phyloP scores from a whole-genome alignment of 2,888 invertebrate genomes.

The Autographa pulchrina region DNA sequence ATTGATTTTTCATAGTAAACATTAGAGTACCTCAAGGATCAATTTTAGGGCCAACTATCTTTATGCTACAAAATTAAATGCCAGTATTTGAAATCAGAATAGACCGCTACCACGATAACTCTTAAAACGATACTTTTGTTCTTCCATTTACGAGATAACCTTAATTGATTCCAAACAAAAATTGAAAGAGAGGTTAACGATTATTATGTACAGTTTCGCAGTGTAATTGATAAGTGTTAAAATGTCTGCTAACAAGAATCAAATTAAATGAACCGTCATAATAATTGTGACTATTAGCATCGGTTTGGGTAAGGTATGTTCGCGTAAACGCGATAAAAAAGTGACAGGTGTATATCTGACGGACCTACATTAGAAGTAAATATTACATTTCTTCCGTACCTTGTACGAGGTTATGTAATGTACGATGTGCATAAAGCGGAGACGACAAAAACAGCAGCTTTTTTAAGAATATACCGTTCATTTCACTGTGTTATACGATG shows the following conservation, averaged over 20 bases:
- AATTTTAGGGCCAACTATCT: neutral
- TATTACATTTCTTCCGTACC: neutral
- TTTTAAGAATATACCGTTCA: neutral
- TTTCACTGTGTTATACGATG: neutral
- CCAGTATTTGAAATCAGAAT: neutral
- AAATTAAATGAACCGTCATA: neutral
- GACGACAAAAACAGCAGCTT: neutral
- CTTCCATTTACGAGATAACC: neutral
- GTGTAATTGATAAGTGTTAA: neutral
- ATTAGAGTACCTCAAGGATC: conserved; percentile 1
- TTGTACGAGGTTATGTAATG: neutral
- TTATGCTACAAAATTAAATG: neutral
- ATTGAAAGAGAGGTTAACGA: neutral
- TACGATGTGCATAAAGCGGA: neutral
- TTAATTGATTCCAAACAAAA: neutral
- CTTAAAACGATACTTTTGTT: neutral
- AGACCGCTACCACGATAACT: neutral
- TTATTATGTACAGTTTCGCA: neutral
- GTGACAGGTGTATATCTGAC: neutral
- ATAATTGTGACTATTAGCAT: neutral
- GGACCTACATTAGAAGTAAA: neutral
- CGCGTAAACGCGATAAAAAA: neutral
- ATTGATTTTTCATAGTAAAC: neutral
- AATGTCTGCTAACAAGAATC: neutral
- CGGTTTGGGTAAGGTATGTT: neutral